phyloP scores from a whole-genome alignment of 2,113 vertebrate species.

The Prionailurus viverrinus region DNA sequence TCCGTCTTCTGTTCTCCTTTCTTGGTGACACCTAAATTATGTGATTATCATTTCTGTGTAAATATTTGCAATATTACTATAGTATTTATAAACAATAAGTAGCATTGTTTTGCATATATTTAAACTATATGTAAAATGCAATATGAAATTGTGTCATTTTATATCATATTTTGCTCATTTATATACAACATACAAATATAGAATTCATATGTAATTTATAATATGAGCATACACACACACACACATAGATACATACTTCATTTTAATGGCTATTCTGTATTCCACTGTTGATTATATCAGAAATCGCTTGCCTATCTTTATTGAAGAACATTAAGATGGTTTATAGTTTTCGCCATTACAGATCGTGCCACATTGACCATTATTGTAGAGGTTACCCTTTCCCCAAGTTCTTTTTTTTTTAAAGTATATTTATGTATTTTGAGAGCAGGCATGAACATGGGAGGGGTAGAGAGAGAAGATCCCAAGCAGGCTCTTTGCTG shows the following conservation, averaged over 20 bases:
- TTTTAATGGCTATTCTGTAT: not conserved
- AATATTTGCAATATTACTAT: not conserved
- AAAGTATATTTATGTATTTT: no score
- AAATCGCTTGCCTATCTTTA: not conserved
- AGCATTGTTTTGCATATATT: not conserved
- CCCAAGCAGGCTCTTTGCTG: no score
- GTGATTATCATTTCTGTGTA: not conserved
- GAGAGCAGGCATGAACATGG: no score
- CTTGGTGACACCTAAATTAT: not conserved
- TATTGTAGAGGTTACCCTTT: not conserved
- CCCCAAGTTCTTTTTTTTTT: not conserved
- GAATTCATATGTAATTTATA: not conserved
- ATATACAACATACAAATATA: not conserved
- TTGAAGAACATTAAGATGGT: not conserved
- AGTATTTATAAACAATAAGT: not conserved
- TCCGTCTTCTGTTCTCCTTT: not conserved
- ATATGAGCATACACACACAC: not conserved
- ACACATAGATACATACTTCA: not conserved
- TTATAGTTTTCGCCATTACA: not conserved
- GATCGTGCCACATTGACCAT: not conserved
- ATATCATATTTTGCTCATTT: not conserved
- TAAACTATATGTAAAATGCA: not conserved
- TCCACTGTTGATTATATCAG: not conserved
- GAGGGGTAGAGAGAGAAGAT: no score
- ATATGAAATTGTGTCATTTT: not conserved